phyloP scores from a whole-genome alignment of 2,797 vertebrate genomes.

The Taeniopygia guttata region DNA sequence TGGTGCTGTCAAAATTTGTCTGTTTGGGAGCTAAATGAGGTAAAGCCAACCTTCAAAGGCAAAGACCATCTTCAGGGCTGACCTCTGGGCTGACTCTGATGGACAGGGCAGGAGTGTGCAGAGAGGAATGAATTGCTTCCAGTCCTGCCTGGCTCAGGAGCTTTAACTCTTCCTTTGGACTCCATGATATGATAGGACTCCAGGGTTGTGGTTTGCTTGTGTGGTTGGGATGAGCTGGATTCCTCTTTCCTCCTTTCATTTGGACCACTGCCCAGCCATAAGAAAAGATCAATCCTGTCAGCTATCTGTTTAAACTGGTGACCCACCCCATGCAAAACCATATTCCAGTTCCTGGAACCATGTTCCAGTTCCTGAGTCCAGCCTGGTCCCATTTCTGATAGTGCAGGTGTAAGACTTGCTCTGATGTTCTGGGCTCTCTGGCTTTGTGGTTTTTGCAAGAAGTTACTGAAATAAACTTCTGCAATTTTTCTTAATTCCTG shows the following conservation, averaged over 20 bases:
- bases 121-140: not conserved
- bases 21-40: not conserved
- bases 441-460: not conserved
- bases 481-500: not conserved
- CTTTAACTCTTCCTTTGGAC: not conserved
- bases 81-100: not conserved
- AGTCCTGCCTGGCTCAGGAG: not conserved
- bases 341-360: too few relatives aligned
- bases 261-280: not conserved
- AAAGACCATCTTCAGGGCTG: not conserved
- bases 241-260: not conserved
- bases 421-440: not conserved
- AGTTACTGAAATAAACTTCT: not conserved
- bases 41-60: not conserved
- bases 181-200: not conserved
- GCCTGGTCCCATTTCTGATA: not conserved
- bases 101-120: not conserved
- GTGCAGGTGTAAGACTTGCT: not conserved
- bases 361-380: rapidly evolving
- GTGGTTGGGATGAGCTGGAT: not conserved
- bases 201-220: not conserved
- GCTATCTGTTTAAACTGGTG: rapidly evolving
- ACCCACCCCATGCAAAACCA: not conserved
- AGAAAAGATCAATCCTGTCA: not conserved
- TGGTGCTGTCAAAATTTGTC: not conserved